Base-by-base conservation (phyloP, 2,888 invertebrate genomes). In the Euzetes globulus region DNA sequence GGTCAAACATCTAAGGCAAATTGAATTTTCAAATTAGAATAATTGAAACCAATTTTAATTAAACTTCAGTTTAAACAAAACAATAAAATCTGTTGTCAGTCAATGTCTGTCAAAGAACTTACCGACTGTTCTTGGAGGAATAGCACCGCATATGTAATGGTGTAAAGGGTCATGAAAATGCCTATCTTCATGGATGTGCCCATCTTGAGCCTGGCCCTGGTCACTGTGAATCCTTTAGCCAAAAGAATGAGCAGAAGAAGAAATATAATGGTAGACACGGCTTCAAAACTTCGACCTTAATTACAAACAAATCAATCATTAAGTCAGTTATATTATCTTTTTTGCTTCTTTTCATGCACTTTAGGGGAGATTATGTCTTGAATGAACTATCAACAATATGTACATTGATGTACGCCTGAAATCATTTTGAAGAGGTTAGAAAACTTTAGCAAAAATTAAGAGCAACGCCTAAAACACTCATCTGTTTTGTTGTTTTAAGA, bases 151-250 rank as follows among this genome's bases (percentile, higher is more conserved):
- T 91, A 93, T 0, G 88, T 87, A 71, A 90, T 85, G 0, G 88
- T 84, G 80, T 91, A 94, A 9, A 88, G 80, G 77, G 89, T 89
- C 86, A 92, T 89, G 83, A 94, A 94, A 1, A 90, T 83, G 0
- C 90, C 88, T 71, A 95, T 83, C 82, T 90, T 91, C 65, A 91
- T 87, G 0, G 89, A 88, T 77, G 91, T 90, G 15, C 86, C 85
- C 0, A 88, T 83, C 72, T 90, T 88, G 27, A 95, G 85, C 0
- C 91, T 85, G 0, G 91, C 94, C 71, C 94, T 86, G 0, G 94
- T 95, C 37, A 95, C 90, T 0, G 94, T 94, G 82, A 90, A 95
- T 0, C 95, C 95, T 81, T 94, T 93, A 0, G 90, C 93, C 83
- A 95, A 84, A 6, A 95, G 84, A 1, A 95, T 85, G 72, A 95